Percentiles rank a stretch among this genome's conserved stretches.
These are phyloP conservation scores for Prunella strophiata DNA, from an alignment of 2,797 vertebrate species.

Conservation along the genomic window DNA sequence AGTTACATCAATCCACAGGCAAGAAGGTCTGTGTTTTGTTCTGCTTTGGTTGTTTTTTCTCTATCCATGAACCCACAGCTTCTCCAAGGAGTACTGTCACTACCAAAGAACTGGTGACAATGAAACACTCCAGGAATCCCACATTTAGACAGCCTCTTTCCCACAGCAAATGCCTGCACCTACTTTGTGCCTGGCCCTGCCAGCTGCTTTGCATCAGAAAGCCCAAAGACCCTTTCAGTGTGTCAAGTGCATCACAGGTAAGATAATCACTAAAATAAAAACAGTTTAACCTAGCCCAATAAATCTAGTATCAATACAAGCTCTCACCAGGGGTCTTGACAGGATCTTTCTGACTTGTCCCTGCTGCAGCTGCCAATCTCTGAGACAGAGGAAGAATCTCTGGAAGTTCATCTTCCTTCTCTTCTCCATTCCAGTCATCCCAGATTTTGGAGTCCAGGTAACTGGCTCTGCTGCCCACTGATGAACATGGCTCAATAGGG, in stretches of 20 bases:
- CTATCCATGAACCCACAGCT: not conserved
- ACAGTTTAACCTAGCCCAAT: not conserved
- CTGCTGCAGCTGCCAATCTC: conserved; percentile 50
- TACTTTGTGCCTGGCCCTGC: not conserved
- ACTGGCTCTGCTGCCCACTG: conserved; percentile 54
- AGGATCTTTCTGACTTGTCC: not conserved
- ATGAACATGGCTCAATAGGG: not conserved
- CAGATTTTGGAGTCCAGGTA: conserved; percentile 82
- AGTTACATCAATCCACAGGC: not conserved
- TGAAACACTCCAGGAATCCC: not conserved
- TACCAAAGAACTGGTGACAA: not conserved
- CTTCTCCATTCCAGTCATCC: conserved; percentile 82
- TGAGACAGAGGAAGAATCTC: conserved; percentile 76
- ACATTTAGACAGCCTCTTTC: not conserved
- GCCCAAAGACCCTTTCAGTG: not conserved
- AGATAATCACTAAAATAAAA: not conserved
- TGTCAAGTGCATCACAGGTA: not conserved
- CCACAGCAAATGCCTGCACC: not conserved
- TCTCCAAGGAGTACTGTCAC: not conserved
- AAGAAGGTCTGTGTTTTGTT: not conserved
- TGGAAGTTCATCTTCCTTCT: conserved; percentile 66
- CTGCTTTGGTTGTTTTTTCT: not conserved
- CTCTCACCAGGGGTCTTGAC: conserved; percentile 84
- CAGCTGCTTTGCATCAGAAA: not conserved
- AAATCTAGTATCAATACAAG: not conserved